Conservation (phyloP, 2,797 vertebrate genomes). For the Meda fulgida region DNA sequence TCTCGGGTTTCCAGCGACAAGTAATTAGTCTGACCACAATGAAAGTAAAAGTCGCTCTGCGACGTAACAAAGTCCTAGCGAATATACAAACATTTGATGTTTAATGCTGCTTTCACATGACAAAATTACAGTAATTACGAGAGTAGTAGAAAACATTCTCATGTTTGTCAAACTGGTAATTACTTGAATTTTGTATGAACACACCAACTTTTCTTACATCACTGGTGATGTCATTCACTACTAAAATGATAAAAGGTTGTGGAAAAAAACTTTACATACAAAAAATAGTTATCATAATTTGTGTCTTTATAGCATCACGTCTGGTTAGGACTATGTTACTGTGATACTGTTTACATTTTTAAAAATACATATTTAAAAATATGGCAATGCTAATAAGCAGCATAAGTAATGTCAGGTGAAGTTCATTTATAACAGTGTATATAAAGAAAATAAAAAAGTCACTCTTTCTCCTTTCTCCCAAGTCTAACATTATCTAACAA, state of each 20-base stretch:
- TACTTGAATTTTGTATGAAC: not conserved
- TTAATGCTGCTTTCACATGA: not conserved
- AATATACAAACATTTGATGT: not conserved
- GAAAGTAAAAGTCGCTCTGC: not conserved
- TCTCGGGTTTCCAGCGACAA: not conserved
- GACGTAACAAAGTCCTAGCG: not conserved
- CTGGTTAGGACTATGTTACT: not conserved
- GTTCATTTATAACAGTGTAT: conserved; percentile 25
- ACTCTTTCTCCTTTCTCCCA: not conserved
- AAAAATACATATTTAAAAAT: conserved; percentile 24
- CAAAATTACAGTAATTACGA: conserved; percentile 4
- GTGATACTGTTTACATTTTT: not conserved
- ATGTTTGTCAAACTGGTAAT: not conserved
- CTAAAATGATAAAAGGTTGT: not conserved
- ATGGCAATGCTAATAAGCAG: conserved; percentile 31
- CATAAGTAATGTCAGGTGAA: conserved; percentile 22
- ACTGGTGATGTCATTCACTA: not conserved
- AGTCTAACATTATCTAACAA: conserved; percentile 35
- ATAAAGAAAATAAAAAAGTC: conserved; percentile 11
- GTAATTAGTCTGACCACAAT: conserved; percentile 11
- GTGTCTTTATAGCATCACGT: not conserved
- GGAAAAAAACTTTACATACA: not conserved
- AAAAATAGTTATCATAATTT: not conserved
- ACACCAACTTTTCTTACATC: not conserved
- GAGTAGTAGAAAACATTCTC: not conserved